Conservation (phyloP, 2,797 vertebrate species). For the Potorous gilbertii region DNA sequence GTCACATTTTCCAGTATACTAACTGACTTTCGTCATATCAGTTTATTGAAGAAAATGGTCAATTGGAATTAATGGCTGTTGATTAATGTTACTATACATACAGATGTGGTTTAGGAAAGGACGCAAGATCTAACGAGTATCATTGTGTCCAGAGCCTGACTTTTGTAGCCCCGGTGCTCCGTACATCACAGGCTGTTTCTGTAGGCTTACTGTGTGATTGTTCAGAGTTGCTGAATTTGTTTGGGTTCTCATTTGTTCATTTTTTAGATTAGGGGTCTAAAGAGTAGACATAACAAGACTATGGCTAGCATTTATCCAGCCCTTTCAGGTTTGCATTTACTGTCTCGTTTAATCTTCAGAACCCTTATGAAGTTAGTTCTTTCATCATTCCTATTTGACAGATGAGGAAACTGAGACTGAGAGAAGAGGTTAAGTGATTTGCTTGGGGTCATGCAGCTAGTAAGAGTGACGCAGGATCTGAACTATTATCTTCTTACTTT, state of each 20-base stretch:
- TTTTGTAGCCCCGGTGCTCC: background rate
- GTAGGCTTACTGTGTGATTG: background rate
- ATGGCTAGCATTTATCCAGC: background rate
- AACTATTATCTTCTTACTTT: background rate
- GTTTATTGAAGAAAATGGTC: background rate
- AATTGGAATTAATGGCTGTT: slow-evolving; percentile 10
- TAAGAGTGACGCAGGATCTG: background rate
- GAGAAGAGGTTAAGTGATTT: background rate
- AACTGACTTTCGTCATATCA: background rate
- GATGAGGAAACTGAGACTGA: background rate
- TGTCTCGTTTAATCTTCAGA: background rate
- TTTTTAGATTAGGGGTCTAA: slow-evolving; percentile 27
- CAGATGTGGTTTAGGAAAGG: background rate
- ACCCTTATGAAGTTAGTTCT: background rate
- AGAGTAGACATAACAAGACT: background rate
- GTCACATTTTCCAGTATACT: slow-evolving; percentile 22
- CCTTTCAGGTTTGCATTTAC: background rate
- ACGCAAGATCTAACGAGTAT: background rate
- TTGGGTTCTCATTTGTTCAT: slow-evolving; percentile 4
- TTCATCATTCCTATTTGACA: background rate
- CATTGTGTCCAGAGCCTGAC: background rate
- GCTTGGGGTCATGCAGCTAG: background rate
- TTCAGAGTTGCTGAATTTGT: slow-evolving; percentile 42
- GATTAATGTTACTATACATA: background rate
- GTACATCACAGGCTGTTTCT: background rate